A percentile compares a stretch with the other conserved stretches of the same genome.
These are phyloP conservation scores for Chrysogorgia sp. DNA, from an alignment of 92 coral and sea anemone genomes.

Conservation along the genomic window DNA sequence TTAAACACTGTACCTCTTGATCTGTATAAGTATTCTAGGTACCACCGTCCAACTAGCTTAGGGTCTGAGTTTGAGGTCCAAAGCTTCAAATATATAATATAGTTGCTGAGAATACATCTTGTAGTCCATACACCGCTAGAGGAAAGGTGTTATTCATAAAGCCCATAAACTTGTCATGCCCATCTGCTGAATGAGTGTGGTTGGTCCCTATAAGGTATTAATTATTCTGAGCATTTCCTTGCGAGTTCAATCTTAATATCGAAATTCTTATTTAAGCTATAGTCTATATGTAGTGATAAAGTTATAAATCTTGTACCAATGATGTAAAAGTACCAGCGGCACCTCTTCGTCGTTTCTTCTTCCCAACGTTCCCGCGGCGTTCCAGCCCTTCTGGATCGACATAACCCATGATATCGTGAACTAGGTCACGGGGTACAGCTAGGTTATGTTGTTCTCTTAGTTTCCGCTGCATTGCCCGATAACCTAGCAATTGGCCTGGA, in stretches of 20 bases:
- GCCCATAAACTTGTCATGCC: conserved; percentile 45
- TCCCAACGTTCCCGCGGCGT: conserved; percentile 54
- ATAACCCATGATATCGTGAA: conserved; percentile 51
- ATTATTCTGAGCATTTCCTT: background rate
- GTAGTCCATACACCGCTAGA: conserved; percentile 57
- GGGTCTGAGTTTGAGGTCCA: conserved; percentile 63
- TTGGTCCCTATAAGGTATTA: conserved; percentile 14
- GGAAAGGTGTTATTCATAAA: conserved; percentile 28
- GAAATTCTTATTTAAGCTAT: too few relatives aligned
- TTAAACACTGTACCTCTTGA: conserved; percentile 24
- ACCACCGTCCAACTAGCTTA: conserved; percentile 58
- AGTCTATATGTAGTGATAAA: too few relatives aligned
- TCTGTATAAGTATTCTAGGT: conserved; percentile 48
- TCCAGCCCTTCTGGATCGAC: conserved; percentile 65
- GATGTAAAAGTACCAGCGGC: conserved; percentile 61
- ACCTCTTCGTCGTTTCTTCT: conserved; percentile 56
- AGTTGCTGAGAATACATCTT: conserved; percentile 53
- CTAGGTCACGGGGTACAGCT: conserved; percentile 56
- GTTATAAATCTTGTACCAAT: too few relatives aligned
- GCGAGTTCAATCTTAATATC: background rate
- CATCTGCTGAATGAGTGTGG: conserved; percentile 29
- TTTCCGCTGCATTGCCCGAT: conserved; percentile 64
- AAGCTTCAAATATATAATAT: conserved; percentile 57
- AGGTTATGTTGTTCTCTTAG: conserved; percentile 62
- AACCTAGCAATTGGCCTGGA: conserved; percentile 66